Evolutionary conservation across 2,888 invertebrate species (phyloP).

Genomic region (Polylopha cassiicola): DNA sequence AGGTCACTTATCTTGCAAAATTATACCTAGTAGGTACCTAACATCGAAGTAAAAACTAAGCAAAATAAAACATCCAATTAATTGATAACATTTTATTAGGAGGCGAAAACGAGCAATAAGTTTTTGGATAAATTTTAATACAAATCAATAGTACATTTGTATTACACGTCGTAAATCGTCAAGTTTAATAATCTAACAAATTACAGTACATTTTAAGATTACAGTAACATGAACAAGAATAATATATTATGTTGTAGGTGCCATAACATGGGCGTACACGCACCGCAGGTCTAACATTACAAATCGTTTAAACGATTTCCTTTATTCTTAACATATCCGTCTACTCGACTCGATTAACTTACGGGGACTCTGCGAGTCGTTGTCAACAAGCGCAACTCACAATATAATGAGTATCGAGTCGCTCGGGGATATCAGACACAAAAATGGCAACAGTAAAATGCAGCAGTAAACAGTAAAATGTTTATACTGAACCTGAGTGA

Average conservation of each 20-base stretch:
- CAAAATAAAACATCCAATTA: slow-evolving; percentile 48
- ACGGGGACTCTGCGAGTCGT: too few species aligned
- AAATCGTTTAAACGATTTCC: too few species aligned
- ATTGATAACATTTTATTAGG: slow-evolving; percentile 77
- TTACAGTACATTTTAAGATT: slow-evolving; percentile 70
- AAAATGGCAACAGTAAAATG: too few species aligned
- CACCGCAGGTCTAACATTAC: too few species aligned
- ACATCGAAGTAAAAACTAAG: not conserved
- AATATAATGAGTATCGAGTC: too few species aligned
- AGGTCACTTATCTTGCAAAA: too few species aligned
- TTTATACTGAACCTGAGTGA: slow-evolving; percentile 10
- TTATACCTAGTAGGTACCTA: not conserved
- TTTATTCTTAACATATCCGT: too few species aligned
- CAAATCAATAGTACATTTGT: slow-evolving; percentile 68
- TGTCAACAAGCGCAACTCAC: too few species aligned
- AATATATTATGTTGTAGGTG: slow-evolving; percentile 17
- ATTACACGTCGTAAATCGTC: slow-evolving; percentile 69
- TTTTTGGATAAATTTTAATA: slow-evolving; percentile 72
- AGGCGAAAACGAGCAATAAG: slow-evolving; percentile 77
- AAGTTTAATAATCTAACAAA: slow-evolving; percentile 66
- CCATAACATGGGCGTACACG: slow-evolving; percentile 1
- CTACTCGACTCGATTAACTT: too few species aligned
- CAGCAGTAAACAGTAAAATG: too few species aligned
- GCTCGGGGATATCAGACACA: too few species aligned
- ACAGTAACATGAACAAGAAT: slow-evolving; percentile 75